These are phyloP conservation scores for Octodonta nipae DNA, from an alignment of 2,888 invertebrate genomes.

Conservation along the genomic window DNA sequence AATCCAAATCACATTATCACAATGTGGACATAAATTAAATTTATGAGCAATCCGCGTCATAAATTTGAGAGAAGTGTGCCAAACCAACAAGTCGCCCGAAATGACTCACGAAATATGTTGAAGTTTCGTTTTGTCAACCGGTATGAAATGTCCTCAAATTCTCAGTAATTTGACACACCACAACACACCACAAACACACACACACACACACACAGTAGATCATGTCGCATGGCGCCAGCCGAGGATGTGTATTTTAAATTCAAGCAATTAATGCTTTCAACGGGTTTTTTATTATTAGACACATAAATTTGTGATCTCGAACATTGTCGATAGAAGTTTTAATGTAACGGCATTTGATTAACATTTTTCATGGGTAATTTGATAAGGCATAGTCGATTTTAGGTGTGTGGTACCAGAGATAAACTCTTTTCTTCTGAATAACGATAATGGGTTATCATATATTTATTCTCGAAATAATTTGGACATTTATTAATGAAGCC, in stretches of 20 bases:
- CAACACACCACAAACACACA: too few relatives aligned
- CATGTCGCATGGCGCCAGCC: conserved; percentile 13
- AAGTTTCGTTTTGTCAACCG: neutral
- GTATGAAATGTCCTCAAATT: conserved; percentile 7
- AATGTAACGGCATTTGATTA: conserved; percentile 10
- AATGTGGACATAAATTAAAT: too few relatives aligned
- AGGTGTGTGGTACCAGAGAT: neutral
- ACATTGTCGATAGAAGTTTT: conserved; percentile 10
- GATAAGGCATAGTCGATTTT: conserved; percentile 6
- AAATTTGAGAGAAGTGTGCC: too few relatives aligned
- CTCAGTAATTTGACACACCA: conserved; percentile 10
- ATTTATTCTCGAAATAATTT: too few relatives aligned
- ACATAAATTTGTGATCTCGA: conserved; percentile 11
- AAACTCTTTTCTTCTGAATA: neutral
- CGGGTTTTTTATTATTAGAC: conserved; percentile 12
- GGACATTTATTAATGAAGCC: too few relatives aligned
- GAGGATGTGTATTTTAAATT: conserved; percentile 10
- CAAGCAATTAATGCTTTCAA: conserved; percentile 14
- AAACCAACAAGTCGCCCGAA: too few relatives aligned
- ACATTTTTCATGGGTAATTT: conserved; percentile 12
- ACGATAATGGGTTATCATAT: neutral
- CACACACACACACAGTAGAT: conserved; percentile 1
- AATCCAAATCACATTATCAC: too few relatives aligned
- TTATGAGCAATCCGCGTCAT: too few relatives aligned
- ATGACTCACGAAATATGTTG: too few relatives aligned